Percentiles rank a stretch among this genome's conserved stretches.
These are phyloP conservation scores for Hydropotes inermis DNA, from an alignment of 2,113 vertebrate species.

Conservation along the genomic window DNA sequence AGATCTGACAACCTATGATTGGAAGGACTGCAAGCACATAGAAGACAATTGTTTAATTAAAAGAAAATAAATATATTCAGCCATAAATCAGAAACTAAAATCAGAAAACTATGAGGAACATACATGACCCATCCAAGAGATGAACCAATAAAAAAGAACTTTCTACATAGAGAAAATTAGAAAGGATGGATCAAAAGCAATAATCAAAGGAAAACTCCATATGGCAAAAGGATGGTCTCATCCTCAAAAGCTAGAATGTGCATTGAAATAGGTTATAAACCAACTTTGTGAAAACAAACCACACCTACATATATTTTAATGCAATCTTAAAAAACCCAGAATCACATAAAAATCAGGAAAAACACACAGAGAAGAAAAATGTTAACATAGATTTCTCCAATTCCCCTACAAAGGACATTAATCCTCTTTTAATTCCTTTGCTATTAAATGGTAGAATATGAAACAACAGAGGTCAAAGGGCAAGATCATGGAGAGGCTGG, in stretches of 20 bases:
- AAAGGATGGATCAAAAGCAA: not conserved
- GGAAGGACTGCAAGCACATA: not conserved
- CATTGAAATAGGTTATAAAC: not conserved
- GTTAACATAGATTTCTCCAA: not conserved
- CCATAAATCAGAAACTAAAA: not conserved
- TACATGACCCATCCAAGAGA: not conserved
- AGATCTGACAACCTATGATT: not conserved
- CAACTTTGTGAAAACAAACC: not conserved
- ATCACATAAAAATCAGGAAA: not conserved
- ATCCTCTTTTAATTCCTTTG: not conserved
- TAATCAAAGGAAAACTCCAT: not conserved
- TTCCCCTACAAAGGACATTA: not conserved
- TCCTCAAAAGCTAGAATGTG: not conserved
- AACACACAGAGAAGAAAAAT: not conserved
- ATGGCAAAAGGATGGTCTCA: not conserved
- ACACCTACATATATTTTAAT: not conserved
- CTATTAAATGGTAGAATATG: not conserved
- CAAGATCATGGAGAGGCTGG: not conserved
- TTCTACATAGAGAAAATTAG: constrained; percentile 4
- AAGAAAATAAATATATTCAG: not conserved
- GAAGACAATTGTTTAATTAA: not conserved
- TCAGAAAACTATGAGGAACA: not conserved
- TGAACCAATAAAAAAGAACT: not conserved
- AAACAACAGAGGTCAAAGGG: not conserved
- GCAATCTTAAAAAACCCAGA: not conserved